phyloP scores from a whole-genome alignment of 2,888 invertebrate species.

The Orchesella flavescens region DNA sequence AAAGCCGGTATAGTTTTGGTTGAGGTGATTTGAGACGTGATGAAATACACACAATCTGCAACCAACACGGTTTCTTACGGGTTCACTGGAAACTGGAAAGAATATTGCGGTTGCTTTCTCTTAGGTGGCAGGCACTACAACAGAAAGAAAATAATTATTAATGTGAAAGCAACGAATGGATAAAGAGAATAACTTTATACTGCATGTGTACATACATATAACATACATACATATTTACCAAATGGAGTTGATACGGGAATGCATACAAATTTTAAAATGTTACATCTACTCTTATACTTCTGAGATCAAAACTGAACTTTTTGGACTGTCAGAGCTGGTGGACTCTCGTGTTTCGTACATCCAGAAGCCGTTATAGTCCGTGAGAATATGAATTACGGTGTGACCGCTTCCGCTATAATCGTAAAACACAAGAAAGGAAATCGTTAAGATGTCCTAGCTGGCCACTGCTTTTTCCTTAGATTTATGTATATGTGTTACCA shows the following conservation, averaged over 20 bases:
- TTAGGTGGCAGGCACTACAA: slow-evolving; percentile 3
- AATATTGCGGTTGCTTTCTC: background rate
- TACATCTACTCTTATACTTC: slow-evolving; percentile 16
- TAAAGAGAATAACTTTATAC: too few species aligned
- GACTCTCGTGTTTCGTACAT: slow-evolving; percentile 93
- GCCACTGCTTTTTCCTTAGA: background rate
- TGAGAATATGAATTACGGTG: slow-evolving; percentile 92
- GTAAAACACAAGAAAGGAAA: background rate
- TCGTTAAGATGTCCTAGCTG: background rate
- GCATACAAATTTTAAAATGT: too few species aligned
- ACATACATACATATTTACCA: too few species aligned
- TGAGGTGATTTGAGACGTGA: too few species aligned
- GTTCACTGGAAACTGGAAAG: too few species aligned
- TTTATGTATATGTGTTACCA: slow-evolving; percentile 79
- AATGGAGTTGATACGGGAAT: too few species aligned
- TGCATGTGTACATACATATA: too few species aligned
- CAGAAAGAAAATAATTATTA: too few species aligned
- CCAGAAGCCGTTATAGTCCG: slow-evolving; percentile 97
- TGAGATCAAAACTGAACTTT: slow-evolving; percentile 36
- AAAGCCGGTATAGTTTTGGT: too few species aligned
- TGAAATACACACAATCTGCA: too few species aligned
- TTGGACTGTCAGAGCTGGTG: slow-evolving; percentile 52
- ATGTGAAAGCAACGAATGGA: too few species aligned
- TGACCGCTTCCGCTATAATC: slow-evolving; percentile 89
- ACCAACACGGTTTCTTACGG: too few species aligned